These are phyloP conservation scores for Agrotis ipsilon DNA, from an alignment of 2,888 invertebrate species.

Conservation along the genomic window DNA sequence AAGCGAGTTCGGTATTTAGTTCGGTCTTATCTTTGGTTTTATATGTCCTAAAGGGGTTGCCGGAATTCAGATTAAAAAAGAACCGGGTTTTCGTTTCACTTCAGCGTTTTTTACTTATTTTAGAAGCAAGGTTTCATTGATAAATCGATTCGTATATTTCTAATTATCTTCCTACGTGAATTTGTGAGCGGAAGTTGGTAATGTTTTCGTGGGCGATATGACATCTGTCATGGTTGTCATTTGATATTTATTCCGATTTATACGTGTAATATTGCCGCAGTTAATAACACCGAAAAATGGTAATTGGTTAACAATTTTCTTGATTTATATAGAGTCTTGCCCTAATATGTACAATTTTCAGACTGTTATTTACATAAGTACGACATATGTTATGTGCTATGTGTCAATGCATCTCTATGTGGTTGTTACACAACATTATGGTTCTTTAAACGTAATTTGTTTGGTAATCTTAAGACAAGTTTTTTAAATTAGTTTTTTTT, in stretches of 20 bases:
- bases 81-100: slow-evolving; percentile 58
- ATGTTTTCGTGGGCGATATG: slow-evolving; percentile 51
- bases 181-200: slow-evolving; percentile 34
- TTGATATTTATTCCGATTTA: slow-evolving; percentile 39
- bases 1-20: slow-evolving; percentile 81
- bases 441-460: too few species aligned
- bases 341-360: slow-evolving; percentile 13
- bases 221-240: slow-evolving; percentile 48
- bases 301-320: slow-evolving; percentile 30
- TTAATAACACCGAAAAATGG: slow-evolving; percentile 48
- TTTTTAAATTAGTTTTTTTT: too few species aligned
- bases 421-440: too few species aligned
- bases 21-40: slow-evolving; percentile 79
- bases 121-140: slow-evolving; percentile 11
- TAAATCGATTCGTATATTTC: slow-evolving; percentile 8
- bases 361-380: background rate
- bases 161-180: slow-evolving; percentile 45
- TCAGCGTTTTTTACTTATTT: slow-evolving; percentile 30
- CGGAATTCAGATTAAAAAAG: slow-evolving; percentile 74
- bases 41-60: slow-evolving; percentile 76
- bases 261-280: slow-evolving; percentile 26
- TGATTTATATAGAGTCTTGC: slow-evolving; percentile 24
- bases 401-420: too few species aligned
- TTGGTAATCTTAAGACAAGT: too few species aligned
- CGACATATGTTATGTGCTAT: background rate